phyloP scores from a whole-genome alignment of 2,888 invertebrate species.

The Pyrochroa serraticornis region DNA sequence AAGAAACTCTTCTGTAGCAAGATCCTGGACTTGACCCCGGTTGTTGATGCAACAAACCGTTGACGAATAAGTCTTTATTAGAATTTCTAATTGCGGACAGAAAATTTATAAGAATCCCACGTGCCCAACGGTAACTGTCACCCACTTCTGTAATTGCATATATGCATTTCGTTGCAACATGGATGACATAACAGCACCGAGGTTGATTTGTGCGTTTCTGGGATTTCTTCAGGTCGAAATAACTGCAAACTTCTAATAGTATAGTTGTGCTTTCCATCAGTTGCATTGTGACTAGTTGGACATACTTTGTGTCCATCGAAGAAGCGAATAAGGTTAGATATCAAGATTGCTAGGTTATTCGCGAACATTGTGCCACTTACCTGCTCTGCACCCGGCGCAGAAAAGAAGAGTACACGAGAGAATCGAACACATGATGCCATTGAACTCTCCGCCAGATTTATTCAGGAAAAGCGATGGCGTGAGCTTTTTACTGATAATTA shows the following conservation, averaged over 20 bases:
- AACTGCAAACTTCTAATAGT: conserved; percentile 10
- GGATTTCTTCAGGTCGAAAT: conserved; percentile 14
- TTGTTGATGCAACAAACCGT: not conserved
- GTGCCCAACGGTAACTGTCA: conserved; percentile 22
- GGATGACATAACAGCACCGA: conserved; percentile 23
- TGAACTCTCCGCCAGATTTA: conserved; percentile 36
- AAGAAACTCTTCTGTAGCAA: too few relatives aligned
- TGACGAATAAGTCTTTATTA: conserved; percentile 7
- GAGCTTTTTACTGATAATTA: too few relatives aligned
- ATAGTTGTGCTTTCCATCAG: conserved; percentile 5
- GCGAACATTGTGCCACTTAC: conserved; percentile 56
- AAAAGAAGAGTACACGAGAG: conserved; percentile 57
- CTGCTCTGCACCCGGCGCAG: conserved; percentile 52
- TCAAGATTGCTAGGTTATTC: conserved; percentile 51
- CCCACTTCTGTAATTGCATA: conserved; percentile 21
- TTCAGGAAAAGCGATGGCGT: too few relatives aligned
- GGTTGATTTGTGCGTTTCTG: not conserved
- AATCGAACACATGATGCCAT: conserved; percentile 41
- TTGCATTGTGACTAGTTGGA: conserved; percentile 25
- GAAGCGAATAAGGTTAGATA: conserved; percentile 51
- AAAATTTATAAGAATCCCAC: conserved; percentile 13
- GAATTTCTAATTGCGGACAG: conserved; percentile 7
- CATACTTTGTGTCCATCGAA: conserved; percentile 29
- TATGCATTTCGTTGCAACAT: conserved; percentile 28
- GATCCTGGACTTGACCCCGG: too few relatives aligned